phyloP scores from a whole-genome alignment of 2,113 vertebrate genomes.

The Apeltes quadracus region DNA sequence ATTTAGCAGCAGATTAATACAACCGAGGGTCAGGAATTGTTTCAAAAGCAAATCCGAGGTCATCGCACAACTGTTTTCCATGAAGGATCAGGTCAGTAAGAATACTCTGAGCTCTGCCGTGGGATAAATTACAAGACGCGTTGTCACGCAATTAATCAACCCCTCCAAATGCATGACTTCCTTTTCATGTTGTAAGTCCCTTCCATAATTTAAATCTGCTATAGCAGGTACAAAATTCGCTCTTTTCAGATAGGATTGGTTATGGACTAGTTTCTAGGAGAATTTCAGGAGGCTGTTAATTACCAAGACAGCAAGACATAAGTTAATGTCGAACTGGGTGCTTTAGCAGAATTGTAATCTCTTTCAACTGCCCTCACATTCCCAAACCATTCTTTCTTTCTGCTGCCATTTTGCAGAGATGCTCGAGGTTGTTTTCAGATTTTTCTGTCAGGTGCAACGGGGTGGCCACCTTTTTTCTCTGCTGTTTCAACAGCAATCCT shows the following conservation, averaged over 20 bases:
- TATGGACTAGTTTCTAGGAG: neutral
- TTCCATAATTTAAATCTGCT: conserved; percentile 11
- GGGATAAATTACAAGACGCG: conserved; percentile 20
- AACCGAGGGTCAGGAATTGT: conserved; percentile 5
- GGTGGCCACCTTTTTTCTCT: neutral
- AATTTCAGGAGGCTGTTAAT: neutral
- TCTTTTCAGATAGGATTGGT: neutral
- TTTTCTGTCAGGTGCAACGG: conserved; percentile 16
- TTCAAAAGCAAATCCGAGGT: conserved; percentile 47
- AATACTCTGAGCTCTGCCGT: conserved; percentile 20
- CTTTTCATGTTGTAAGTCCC: conserved; percentile 7
- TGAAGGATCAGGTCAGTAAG: conserved; percentile 9
- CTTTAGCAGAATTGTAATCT: neutral
- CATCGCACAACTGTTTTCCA: conserved; percentile 21
- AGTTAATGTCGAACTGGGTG: conserved; percentile 1
- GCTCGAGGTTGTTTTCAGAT: neutral
- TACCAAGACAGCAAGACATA: neutral
- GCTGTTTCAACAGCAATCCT: conserved; percentile 12
- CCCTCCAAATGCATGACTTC: conserved; percentile 2
- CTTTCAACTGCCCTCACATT: conserved; percentile 9
- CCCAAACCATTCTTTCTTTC: neutral
- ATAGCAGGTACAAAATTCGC: neutral
- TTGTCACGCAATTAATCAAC: conserved; percentile 25
- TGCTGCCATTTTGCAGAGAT: conserved; percentile 12
- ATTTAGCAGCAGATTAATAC: conserved; percentile 66